Percentiles rank a stretch among this genome's conserved stretches.
phyloP scores from a whole-genome alignment of 35 echinoderm and acorn worm genomes.

The Stichopus chloronotus region DNA sequence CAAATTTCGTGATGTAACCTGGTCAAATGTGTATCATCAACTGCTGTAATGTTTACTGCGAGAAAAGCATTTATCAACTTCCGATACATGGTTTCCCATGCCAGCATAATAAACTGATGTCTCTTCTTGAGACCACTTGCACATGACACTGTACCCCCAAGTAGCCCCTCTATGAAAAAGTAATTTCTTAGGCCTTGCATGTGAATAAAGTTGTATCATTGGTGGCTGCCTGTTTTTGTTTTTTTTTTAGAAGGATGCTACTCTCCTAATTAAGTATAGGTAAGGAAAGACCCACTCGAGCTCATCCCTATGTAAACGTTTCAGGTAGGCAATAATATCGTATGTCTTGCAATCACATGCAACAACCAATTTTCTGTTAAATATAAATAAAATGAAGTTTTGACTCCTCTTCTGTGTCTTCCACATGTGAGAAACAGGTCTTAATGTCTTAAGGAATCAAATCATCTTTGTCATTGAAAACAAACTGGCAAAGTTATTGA shows the following conservation, averaged over 20 bases:
- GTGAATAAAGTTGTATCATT: background rate
- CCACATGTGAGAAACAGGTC: too few relatives aligned
- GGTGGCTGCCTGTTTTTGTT: too few relatives aligned
- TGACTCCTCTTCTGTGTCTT: too few relatives aligned
- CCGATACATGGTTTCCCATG: background rate
- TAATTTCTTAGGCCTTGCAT: background rate
- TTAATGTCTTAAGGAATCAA: too few relatives aligned
- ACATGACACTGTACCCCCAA: background rate
- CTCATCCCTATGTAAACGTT: slow-evolving; percentile 55
- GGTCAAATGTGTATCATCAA: background rate
- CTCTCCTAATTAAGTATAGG: slow-evolving; percentile 84
- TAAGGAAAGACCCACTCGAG: slow-evolving; percentile 79
- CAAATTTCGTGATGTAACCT: background rate
- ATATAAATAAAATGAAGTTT: too few relatives aligned
- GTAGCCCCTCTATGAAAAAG: background rate
- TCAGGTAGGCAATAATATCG: slow-evolving; percentile 61
- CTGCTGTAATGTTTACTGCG: background rate
- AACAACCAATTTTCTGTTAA: slow-evolving; percentile 61
- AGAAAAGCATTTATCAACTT: background rate
- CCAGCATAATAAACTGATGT: background rate
- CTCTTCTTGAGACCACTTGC: background rate
- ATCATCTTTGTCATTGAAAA: too few relatives aligned
- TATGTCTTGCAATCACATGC: slow-evolving; percentile 75
- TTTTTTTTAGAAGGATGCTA: slow-evolving; percentile 87
- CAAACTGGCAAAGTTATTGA: too few relatives aligned